Base-by-base conservation (phyloP, 2,113 vertebrate species). In the Oryzias melastigma region DNA sequence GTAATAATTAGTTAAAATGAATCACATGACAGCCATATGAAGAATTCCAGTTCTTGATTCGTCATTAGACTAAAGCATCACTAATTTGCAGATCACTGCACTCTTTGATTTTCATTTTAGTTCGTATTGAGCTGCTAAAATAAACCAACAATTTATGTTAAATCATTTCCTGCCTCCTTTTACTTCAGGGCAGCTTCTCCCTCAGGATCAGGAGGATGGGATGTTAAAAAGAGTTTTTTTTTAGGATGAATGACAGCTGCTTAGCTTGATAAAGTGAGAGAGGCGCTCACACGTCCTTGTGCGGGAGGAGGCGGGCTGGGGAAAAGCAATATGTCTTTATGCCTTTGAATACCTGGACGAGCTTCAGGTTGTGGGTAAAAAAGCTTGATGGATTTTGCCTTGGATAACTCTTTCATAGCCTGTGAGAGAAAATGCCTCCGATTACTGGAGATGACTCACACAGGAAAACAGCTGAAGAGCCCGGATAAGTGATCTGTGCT, bases 361-460 rank as follows among this genome's bases (percentile, higher is more conserved):
- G 51, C 27, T 3, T 1, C 5, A 54, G n/a, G 40, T 49, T 20
- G 22, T 13, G 15, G 22, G 24, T 25, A 8, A 44, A 27, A 22
- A 14, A 46, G 18, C 17, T 41, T 29, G 24, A 56, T 44, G 4
- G 41, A 71, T 63, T 65, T 59, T 42, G 18, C 58, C 29, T n/a
- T 22, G 17, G 7, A 48, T 69, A 15, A 41, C 46, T 60, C 56
- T 49, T 72, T 59, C 45, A 17, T 40, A 15, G 25, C 18, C 41
- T 43, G 24, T 60, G n/a, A 29, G 35, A 56, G n/a, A 61, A 48
- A 69, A 52, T 46, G 53, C 8, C 24, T 57, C 2, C 16, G 22
- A 58, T 67, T 52, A 51, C 60, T 66, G 5, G 8, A 47, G 51
- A 66, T 72, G 75, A 75, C 14, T 75, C 61, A 66, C 7, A 17